Evolutionary conservation across 2,888 invertebrate genomes (phyloP), one percentile per base, ranked within the genome.

Genomic region (Cephus pulcher): DNA sequence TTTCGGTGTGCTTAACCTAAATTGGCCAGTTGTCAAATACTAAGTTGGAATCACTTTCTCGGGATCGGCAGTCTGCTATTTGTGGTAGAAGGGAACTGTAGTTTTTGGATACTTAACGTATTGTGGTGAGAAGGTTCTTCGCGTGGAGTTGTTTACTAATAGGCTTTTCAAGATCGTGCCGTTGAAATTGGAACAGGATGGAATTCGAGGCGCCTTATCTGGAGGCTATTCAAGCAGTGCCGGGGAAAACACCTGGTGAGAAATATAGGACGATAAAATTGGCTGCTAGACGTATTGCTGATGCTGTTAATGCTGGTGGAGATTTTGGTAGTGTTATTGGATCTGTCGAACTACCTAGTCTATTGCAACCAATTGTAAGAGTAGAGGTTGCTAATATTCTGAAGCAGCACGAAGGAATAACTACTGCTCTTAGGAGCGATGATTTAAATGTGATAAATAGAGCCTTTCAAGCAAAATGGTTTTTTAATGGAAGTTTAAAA

Each of bases 371-470:
- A 0, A 12, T 88, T 6, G 37, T 89, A 0, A 80, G 81, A 1
- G 75, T 88, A 0, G 86, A 90, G 75, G 80, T 86, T 0, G 89
- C 88, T 0, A 84, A 84, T 40, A 79, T 82, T 11, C n/a, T 86
- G 9, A 82, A 81, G n/a, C 74, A 85, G 3, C 79, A 83, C 33
- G 80, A 84, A 4, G 80, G 81, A 1, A 80, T 82, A 0, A 81
- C 90, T 3, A 79, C 85, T 11, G 88, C 89, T 0, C 82, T 92
- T 0, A 88, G 86, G 75, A 90, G 90, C 4, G 87, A 88, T 1
- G 88, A 91, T 73, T 4, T 76, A 12, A 75, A 78, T 9, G 69
- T 92, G 1, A 82, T 89, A 11, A 82, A 85, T 11, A 84, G 84
- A 56, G 91, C 89, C 2, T 75, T 91, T 11, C 82, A 84, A 11